Conservation (phyloP, 2,113 vertebrate species). For the Zosterops borbonicus region DNA sequence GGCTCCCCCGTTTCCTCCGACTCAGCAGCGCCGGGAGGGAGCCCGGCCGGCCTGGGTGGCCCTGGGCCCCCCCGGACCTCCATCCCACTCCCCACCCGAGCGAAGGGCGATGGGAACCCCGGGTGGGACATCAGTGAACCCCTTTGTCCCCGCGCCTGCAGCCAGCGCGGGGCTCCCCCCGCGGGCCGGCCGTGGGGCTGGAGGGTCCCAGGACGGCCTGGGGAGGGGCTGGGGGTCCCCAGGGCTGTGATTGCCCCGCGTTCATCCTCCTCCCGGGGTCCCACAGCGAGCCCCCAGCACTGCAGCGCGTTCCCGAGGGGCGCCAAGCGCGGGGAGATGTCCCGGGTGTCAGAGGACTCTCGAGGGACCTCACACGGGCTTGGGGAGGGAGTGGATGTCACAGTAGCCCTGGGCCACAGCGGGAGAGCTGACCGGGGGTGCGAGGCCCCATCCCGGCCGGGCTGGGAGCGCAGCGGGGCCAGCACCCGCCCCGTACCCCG, state of each 20-base stretch:
- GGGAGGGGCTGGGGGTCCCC: background rate
- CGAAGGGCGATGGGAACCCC: background rate
- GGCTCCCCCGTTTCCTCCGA: no score
- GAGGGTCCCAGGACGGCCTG: accelerated
- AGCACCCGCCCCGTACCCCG: constrained; percentile 5
- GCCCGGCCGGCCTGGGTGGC: no score
- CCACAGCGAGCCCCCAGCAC: accelerated
- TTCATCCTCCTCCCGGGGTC: background rate
- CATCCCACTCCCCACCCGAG: no score
- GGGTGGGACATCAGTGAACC: background rate
- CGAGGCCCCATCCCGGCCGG: constrained; percentile 37
- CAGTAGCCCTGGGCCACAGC: no score
- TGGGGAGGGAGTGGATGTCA: no score
- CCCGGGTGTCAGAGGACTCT: background rate
- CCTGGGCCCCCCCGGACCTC: no score
- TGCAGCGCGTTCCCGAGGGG: background rate
- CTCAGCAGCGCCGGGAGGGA: no score
- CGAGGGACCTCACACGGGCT: no score
- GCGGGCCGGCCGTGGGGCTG: accelerated
- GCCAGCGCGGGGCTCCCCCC: background rate
- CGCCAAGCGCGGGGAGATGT: background rate
- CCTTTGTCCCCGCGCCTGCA: background rate
- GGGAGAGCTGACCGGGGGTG: background rate
- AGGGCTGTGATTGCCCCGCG: background rate
- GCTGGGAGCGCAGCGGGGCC: constrained; percentile 70